Evolutionary conservation across 2,113 vertebrate genomes (phyloP).

Genomic region (Prionailurus viverrinus): DNA sequence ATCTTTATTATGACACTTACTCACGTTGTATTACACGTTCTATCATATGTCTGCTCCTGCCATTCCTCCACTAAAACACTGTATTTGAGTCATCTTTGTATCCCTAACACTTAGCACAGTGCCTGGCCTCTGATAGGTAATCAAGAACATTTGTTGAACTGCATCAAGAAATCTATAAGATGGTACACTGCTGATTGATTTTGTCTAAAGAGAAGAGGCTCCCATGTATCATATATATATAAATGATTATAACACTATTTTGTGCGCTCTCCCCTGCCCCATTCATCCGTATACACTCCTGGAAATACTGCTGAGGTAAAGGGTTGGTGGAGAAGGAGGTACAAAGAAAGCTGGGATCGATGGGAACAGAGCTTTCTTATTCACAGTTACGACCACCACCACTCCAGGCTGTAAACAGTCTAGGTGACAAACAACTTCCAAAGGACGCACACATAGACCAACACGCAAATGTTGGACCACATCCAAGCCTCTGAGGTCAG

Average conservation of each 20-base stretch:
- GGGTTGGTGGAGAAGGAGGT: not conserved
- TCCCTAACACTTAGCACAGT: not conserved
- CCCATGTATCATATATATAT: not conserved
- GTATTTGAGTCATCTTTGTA: not conserved
- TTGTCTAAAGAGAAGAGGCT: not conserved
- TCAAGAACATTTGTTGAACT: not conserved
- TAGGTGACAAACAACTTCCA: not conserved
- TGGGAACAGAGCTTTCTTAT: not conserved
- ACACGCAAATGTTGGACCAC: not conserved
- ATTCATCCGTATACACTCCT: not conserved
- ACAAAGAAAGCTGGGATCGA: not conserved
- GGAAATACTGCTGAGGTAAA: not conserved
- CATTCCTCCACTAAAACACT: not conserved
- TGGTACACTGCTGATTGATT: not conserved
- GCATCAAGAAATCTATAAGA: not conserved
- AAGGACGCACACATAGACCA: not conserved
- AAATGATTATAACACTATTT: not conserved
- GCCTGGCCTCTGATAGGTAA: not conserved
- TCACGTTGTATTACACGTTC: not conserved
- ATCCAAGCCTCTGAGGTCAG: not conserved
- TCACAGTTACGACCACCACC: not conserved
- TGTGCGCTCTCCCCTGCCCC: not conserved
- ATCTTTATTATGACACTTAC: conserved; percentile 1
- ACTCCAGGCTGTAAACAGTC: not conserved
- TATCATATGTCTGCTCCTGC: not conserved